These are phyloP conservation scores for Drosophila eugracilis DNA, from an alignment of 1,140 invertebrate genomes.

Conservation along the genomic window DNA sequence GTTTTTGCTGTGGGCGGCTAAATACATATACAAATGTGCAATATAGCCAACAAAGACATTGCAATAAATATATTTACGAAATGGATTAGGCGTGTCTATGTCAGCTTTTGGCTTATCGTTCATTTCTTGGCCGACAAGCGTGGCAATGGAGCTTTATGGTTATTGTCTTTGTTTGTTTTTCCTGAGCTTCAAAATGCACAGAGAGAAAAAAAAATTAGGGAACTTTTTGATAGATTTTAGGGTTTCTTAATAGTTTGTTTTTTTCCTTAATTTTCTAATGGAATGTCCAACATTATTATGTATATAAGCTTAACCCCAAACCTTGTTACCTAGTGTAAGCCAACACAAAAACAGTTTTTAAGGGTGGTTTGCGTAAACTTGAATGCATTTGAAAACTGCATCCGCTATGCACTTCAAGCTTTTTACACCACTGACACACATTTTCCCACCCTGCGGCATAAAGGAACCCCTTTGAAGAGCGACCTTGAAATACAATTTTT, in stretches of 20 bases:
- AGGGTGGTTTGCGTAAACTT: conserved; percentile 12
- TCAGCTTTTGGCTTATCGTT: conserved; percentile 34
- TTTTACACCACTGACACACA: conserved; percentile 67
- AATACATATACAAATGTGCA: conserved; percentile 13
- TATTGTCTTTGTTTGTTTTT: conserved; percentile 16
- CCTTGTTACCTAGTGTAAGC: neutral
- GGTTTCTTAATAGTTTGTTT: no score
- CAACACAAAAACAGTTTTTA: neutral
- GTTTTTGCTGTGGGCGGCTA: conserved; percentile 18
- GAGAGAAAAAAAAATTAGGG: neutral
- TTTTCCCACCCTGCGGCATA: conserved; percentile 25
- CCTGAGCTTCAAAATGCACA: neutral
- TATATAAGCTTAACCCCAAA: no score
- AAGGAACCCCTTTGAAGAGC: conserved; percentile 2
- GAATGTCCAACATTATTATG: no score
- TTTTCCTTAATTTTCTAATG: no score
- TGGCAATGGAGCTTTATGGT: conserved; percentile 10
- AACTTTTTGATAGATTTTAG: no score
- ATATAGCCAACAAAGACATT: conserved; percentile 26
- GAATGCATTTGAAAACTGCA: conserved; percentile 25
- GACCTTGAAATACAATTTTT: conserved; percentile 57
- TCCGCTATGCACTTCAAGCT: conserved; percentile 13
- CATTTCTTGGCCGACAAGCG: conserved; percentile 4
- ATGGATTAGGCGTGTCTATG: conserved; percentile 35
- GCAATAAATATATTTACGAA: conserved; percentile 23